These are phyloP conservation scores for Drosophila sechellia DNA, from an alignment of 1,140 invertebrate genomes.

Conservation along the genomic window DNA sequence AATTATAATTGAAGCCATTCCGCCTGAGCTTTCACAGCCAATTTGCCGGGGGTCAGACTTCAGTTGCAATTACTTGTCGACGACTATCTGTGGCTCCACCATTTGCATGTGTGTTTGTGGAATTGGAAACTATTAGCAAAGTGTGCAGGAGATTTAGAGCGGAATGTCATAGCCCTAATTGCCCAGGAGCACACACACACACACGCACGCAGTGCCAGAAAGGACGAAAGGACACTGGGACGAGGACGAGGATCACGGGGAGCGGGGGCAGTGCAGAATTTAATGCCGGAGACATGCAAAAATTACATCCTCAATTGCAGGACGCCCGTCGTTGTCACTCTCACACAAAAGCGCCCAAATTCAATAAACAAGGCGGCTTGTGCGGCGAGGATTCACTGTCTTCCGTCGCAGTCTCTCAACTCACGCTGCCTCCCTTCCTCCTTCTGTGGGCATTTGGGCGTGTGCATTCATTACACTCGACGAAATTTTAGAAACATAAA, in stretches of 20 bases:
- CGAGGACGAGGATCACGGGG: not conserved
- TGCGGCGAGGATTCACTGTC: slow-evolving; percentile 53
- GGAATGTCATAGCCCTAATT: slow-evolving; percentile 81
- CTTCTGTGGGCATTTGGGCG: slow-evolving; percentile 42
- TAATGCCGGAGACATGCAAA: slow-evolving; percentile 81
- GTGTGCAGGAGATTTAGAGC: slow-evolving; percentile 80
- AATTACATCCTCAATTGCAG: slow-evolving; percentile 79
- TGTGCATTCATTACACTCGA: slow-evolving; percentile 8
- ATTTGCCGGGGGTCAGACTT: slow-evolving; percentile 60
- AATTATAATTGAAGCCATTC: slow-evolving; percentile 60
- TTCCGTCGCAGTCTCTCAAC: slow-evolving; percentile 1
- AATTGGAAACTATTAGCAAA: slow-evolving; percentile 81
- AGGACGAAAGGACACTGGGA: not conserved
- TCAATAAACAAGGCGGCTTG: slow-evolving; percentile 78
- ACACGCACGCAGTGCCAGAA: slow-evolving; percentile 13
- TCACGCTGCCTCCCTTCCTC: not conserved
- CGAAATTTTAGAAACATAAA: not conserved
- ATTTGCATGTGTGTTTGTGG: slow-evolving; percentile 38
- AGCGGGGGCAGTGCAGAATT: slow-evolving; percentile 52
- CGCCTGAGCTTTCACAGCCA: slow-evolving; percentile 44
- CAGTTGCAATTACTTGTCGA: slow-evolving; percentile 68
- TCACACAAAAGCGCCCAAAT: slow-evolving; percentile 61
- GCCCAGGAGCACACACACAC: slow-evolving; percentile 51
- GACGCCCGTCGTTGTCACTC: slow-evolving; percentile 45
- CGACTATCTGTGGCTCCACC: slow-evolving; percentile 11